Evolutionary conservation across 37 sponge, comb jelly and placozoan genomes (phyloP).

Genomic region (Halichondria panicea): DNA sequence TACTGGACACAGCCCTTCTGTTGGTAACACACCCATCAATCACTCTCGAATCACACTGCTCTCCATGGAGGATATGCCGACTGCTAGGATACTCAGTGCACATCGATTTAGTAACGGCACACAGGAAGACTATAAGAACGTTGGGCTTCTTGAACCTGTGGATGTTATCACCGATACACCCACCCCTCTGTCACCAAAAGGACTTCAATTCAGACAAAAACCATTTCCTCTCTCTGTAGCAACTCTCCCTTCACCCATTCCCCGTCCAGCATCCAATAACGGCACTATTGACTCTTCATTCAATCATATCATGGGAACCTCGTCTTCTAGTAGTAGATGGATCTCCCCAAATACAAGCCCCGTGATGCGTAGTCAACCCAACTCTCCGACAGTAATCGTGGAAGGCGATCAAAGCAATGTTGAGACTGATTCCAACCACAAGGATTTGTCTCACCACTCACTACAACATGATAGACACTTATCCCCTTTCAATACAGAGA

Average conservation of each 20-base stretch:
- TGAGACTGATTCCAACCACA: background rate
- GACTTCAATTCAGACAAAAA: slow-evolving; percentile 45
- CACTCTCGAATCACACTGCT: no score
- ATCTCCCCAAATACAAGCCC: background rate
- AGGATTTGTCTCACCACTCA: no score
- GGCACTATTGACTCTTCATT: background rate
- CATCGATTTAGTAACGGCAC: background rate
- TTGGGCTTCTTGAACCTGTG: no score
- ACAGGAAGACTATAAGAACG: no score
- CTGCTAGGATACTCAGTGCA: background rate
- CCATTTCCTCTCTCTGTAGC: slow-evolving; percentile 11
- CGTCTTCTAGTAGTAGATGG: background rate
- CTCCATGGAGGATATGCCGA: background rate
- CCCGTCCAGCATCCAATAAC: background rate
- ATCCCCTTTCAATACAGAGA: slow-evolving; percentile 42
- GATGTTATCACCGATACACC: slow-evolving; percentile 22
- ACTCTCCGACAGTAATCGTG: background rate
- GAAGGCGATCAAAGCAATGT: background rate
- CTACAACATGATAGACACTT: slow-evolving; percentile 39
- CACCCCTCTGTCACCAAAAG: slow-evolving; percentile 49
- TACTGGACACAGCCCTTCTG: slow-evolving; percentile 26
- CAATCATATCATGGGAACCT: background rate
- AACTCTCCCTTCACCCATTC: slow-evolving; percentile 40
- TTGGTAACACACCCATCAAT: background rate
- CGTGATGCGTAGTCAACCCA: background rate